Base-by-base conservation (phyloP, 2,888 invertebrate species). In the Tachina lurida region DNA sequence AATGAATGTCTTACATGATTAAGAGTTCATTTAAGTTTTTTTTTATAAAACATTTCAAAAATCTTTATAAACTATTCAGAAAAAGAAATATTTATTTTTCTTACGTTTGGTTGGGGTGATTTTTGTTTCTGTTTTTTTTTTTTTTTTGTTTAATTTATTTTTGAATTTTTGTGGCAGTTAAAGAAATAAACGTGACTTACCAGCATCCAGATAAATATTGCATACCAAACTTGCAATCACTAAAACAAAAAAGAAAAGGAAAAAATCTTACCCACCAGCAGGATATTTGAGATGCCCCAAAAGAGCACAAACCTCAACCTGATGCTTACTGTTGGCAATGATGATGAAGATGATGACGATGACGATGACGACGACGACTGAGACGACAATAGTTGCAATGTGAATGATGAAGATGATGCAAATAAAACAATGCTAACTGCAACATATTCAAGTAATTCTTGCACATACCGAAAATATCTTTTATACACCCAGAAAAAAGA, bases 271-370 rank as follows among this genome's bases (percentile, higher is more conserved):
- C 90, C 91, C 91, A 91, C 91, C 91, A 91, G 91, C 91, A 91
- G 91, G 91, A 91, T 91, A 91, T 90, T 91, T 90, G 89, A 91
- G 91, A 90, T 90, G 90, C 87, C 86, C 89, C 89, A 90, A 87
- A 86, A 86, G 85, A 87, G 84, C 84, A 83, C 77, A 84, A 86
- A 58, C 86, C 86, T 86, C 83, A 86, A 86, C 86, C 86, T 83
- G 83, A 83, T 83, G 75, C 79, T 75, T 73, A 73, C 43, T 83
- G 67, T 58, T 79, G 78, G 41, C 49, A 67, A 54, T 31, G 77
- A 60, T 43, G 45, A 49, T 54, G 65, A 65, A 63, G 68, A 74
- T 78, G 79, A 49, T 54, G 65, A 65, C 70, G 68, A 74, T 78
- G 79, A 70, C 9, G 79, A 79, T 19, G 77, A 79, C 19, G 71